Evolutionary conservation across 2,797 vertebrate species (phyloP), one percentile per base, ranked within the genome.

Genomic region (Eulemur albifrons): DNA sequence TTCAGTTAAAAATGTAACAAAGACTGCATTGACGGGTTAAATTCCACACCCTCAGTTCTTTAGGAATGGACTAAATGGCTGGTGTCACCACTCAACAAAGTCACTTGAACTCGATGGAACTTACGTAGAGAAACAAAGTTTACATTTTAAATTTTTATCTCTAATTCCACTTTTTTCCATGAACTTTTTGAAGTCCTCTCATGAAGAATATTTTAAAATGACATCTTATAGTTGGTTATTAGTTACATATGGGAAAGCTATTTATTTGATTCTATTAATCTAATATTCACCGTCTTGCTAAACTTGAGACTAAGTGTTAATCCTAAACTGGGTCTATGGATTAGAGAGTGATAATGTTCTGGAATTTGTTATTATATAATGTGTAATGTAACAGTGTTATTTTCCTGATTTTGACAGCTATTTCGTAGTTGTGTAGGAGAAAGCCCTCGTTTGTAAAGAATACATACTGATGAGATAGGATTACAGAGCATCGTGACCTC

Each of bases 361-460:
- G 54, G 32, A n/a, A 32, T 17, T 50, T 38, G 17, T 59, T n/a
- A 50, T 40, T 18, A 12, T 6, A 21, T 17, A 21, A 7, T 1
- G 1, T 7, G 0, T 4, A 25, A 35, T 1, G 2, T 1, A 32
- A 32, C 38, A 2, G 2, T 3, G 12, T 6, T 23, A 4, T 75
- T 38, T 86, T 90, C 80, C 69, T 67, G 75, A 38, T 50, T 72
- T 80, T 32, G 72, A 86, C 20, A 21, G 38, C 1, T 4, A 45
- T 32, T 70, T 69, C 21, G 4, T 6, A 40, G 30, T 65, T 25
- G 0, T 9, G 9, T 11, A 48, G 72, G 48, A 95, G 57, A 84
- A 85, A 45, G 45, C 38, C 35, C 65, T 12, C 17, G 32, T 57
- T 52, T 59, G 48, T 32, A 5, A 73, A 65, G 20, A 65, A 11